phyloP scores from a whole-genome alignment of 2,888 invertebrate species.

The Plagodis dolabraria region DNA sequence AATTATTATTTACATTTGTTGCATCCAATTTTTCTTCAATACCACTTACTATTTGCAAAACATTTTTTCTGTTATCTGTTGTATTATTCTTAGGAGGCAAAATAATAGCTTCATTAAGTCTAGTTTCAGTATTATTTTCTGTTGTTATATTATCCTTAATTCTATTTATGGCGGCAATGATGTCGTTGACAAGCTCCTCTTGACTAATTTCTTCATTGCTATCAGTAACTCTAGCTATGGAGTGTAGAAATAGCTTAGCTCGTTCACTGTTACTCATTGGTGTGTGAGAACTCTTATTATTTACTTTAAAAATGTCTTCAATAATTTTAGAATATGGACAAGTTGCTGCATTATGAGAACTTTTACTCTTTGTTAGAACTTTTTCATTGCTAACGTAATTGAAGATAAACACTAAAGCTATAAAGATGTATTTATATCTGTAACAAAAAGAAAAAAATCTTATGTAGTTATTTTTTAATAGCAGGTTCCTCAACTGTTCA shows the following conservation, averaged over 20 bases:
- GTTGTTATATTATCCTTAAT: slow-evolving; percentile 69
- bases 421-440: slow-evolving; percentile 64
- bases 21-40: slow-evolving; percentile 65
- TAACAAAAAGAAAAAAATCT: slow-evolving; percentile 26
- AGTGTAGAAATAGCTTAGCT: slow-evolving; percentile 82
- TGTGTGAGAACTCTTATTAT: slow-evolving; percentile 55
- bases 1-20: slow-evolving; percentile 34
- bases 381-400: slow-evolving; percentile 42
- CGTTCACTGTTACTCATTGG: slow-evolving; percentile 70
- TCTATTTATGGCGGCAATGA: slow-evolving; percentile 75
- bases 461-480: not conserved
- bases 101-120: slow-evolving; percentile 73
- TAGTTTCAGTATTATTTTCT: slow-evolving; percentile 56
- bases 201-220: slow-evolving; percentile 58
- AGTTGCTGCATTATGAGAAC: slow-evolving; percentile 50
- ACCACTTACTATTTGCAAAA: slow-evolving; percentile 64
- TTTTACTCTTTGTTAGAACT: slow-evolving; percentile 37
- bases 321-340: slow-evolving; percentile 75
- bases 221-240: slow-evolving; percentile 81
- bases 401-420: slow-evolving; percentile 45
- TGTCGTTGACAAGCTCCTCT: slow-evolving; percentile 70
- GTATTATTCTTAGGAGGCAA: slow-evolving; percentile 49
- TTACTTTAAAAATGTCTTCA: slow-evolving; percentile 74
- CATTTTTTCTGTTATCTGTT: slow-evolving; percentile 39
- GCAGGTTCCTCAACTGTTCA: too few species aligned